Evolutionary conservation across 2,888 invertebrate species (phyloP).

Genomic region (Selenia dentaria): DNA sequence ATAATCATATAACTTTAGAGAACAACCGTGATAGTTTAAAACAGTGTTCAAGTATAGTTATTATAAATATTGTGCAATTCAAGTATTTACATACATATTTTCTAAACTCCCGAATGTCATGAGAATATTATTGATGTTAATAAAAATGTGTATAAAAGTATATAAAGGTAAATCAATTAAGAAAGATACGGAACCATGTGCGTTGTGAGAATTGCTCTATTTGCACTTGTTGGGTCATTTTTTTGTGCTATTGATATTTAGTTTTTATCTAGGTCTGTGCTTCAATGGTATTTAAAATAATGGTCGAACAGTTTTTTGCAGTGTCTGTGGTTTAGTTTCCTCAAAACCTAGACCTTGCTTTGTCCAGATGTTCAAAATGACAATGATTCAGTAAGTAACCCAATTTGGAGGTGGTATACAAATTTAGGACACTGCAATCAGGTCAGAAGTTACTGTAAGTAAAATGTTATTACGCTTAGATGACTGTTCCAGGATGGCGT

Average conservation of each 20-base stretch:
- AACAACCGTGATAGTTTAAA: too few species aligned
- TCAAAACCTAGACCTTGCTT: constrained; percentile 74
- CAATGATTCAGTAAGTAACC: constrained; percentile 48
- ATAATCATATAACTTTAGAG: too few species aligned
- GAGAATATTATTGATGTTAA: too few species aligned
- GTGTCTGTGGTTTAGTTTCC: constrained; percentile 61
- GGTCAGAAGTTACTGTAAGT: too few species aligned
- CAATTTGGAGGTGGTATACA: constrained; percentile 36
- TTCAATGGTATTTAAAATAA: constrained; percentile 69
- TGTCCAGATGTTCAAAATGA: constrained; percentile 64
- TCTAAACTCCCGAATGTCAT: too few species aligned
- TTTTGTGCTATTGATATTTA: constrained; percentile 38
- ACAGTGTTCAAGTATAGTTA: too few species aligned
- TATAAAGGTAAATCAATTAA: too few species aligned
- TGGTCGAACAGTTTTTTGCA: constrained; percentile 65
- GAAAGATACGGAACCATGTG: background rate
- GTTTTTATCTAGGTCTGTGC: constrained; percentile 48
- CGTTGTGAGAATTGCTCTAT: background rate
- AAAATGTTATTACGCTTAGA: too few species aligned
- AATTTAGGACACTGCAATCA: background rate
- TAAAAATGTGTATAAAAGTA: too few species aligned
- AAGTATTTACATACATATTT: too few species aligned
- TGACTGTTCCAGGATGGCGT: too few species aligned
- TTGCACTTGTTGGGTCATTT: constrained; percentile 19
- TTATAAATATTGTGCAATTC: too few species aligned